Percentiles rank a stretch among this genome's conserved stretches.
These are phyloP conservation scores for Drosophila fulvimacula DNA, from an alignment of 2,888 invertebrate species.

Conservation along the genomic window DNA sequence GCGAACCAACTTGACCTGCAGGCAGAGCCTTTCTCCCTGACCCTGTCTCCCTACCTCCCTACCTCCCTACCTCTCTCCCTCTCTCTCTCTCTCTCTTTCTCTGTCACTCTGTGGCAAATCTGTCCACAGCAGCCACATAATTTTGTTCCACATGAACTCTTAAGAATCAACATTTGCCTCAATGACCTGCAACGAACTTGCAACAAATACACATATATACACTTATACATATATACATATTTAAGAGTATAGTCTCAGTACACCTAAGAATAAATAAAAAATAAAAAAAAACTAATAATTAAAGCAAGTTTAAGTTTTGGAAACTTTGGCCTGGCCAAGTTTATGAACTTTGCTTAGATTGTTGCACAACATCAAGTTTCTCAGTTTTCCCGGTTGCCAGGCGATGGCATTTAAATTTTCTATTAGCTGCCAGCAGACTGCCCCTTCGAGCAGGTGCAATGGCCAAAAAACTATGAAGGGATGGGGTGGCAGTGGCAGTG, in stretches of 20 bases:
- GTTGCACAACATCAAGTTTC: constrained; percentile 63
- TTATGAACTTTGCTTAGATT: constrained; percentile 72
- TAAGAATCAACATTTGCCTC: constrained; percentile 65
- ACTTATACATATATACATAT: constrained; percentile 4
- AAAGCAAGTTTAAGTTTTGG: constrained; percentile 49
- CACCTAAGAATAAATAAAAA: neutral
- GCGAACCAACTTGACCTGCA: neutral
- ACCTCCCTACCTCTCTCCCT: no score
- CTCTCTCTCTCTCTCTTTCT: no score
- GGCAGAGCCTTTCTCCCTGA: neutral
- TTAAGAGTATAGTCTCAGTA: neutral
- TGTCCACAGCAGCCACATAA: constrained; percentile 53
- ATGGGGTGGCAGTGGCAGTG: neutral
- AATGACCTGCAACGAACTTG: constrained; percentile 60
- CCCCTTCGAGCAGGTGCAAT: constrained; percentile 37
- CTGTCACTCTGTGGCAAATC: neutral
- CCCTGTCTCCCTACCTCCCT: no score
- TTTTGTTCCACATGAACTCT: constrained; percentile 73
- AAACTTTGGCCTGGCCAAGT: constrained; percentile 61
- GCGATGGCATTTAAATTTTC: constrained; percentile 69
- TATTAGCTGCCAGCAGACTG: constrained; percentile 54
- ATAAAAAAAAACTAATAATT: constrained; percentile 21
- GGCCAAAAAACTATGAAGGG: constrained; percentile 7
- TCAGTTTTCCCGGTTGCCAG: constrained; percentile 19
- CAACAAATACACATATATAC: constrained; percentile 1